Base-by-base conservation (phyloP, 2,888 invertebrate genomes). In the Rhorus exstirpatorius region DNA sequence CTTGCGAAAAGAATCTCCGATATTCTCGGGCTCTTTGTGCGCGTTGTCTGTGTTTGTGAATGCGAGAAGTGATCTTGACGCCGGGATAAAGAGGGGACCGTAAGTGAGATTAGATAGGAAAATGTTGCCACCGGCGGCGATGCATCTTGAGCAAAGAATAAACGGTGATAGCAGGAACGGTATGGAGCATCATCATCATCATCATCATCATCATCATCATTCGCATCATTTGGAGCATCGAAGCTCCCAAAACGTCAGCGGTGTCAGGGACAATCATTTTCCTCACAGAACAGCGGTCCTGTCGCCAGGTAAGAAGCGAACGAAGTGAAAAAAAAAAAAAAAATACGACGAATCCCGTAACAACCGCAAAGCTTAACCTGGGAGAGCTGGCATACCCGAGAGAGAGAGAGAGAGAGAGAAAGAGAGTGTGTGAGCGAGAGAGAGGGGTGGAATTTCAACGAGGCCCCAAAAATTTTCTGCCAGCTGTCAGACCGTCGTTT, bases 81-180 rank as follows among this genome's bases (percentile, higher is more conserved):
- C n/a, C n/a, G n/a, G 12, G 12, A 53, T 21, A 53, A 53, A 21
- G 7, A 4, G 7, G 49, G 19, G 17, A 49, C 31, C 6, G 2
- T 6, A 24, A 26, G n/a, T n/a, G 49, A 49, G 46, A 55, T 1
- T 55, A 61, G 68, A 53, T 44, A 21, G 51, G 49, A 82, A 68
- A 61, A 88, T 90, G 89, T 83, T 90, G 79, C 88, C 89, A 51
- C 88, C 90, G 53, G 85, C 85, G 38, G 86, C 88, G 14, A 86
- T 90, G 85, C 88, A 88, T 85, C 83, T 89, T 74, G 90, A 89
- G 71, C 87, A 87, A 65, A 89, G 87, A 81, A 86, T 86, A 53
- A 86, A 83, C 83, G 84, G 74, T 67, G 86, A 83, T 60, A 86
- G 86, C 55, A 85, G 85, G 74, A 72, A 88, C 85, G 88, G 86